Evolutionary conservation across 1,140 invertebrate species (phyloP).

Genomic region (Meteorus sp.): DNA sequence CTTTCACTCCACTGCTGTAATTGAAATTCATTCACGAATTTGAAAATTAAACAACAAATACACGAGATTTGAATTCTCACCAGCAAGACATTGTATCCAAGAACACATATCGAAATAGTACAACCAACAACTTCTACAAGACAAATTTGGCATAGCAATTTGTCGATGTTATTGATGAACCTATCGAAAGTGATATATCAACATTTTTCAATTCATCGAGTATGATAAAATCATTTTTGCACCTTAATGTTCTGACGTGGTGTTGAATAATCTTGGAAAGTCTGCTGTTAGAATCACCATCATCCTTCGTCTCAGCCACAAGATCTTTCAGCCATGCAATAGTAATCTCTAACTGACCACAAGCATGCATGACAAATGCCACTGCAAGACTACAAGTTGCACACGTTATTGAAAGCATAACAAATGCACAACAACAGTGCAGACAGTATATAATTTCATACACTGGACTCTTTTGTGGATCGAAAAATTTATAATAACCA

Average conservation of each 20-base stretch:
- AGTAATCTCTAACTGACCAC: conserved; percentile 39
- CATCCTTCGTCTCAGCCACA: not conserved
- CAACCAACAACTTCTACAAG: conserved; percentile 25
- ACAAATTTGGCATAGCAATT: conserved; percentile 28
- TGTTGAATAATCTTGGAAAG: conserved; percentile 29
- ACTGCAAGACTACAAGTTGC: conserved; percentile 34
- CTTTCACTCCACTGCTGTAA: conserved; percentile 23
- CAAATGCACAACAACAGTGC: conserved; percentile 11
- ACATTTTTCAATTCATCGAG: conserved; percentile 16
- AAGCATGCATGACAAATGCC: conserved; percentile 40
- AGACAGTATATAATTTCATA: conserved; percentile 20
- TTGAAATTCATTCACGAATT: not conserved
- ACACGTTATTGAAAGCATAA: conserved; percentile 4
- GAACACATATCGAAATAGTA: conserved; percentile 30
- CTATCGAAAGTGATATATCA: not conserved
- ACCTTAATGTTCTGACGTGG: not conserved
- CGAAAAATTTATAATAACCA: conserved; percentile 12
- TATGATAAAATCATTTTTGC: not conserved
- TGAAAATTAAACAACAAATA: not conserved
- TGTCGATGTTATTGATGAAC: conserved; percentile 1
- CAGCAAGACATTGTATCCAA: conserved; percentile 33
- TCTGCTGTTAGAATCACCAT: not conserved
- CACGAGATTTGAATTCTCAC: not conserved
- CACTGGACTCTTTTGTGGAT: conserved; percentile 5
- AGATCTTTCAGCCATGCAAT: conserved; percentile 23